These are phyloP conservation scores for Hypena proboscidalis DNA, from an alignment of 2,888 invertebrate genomes.

Conservation along the genomic window DNA sequence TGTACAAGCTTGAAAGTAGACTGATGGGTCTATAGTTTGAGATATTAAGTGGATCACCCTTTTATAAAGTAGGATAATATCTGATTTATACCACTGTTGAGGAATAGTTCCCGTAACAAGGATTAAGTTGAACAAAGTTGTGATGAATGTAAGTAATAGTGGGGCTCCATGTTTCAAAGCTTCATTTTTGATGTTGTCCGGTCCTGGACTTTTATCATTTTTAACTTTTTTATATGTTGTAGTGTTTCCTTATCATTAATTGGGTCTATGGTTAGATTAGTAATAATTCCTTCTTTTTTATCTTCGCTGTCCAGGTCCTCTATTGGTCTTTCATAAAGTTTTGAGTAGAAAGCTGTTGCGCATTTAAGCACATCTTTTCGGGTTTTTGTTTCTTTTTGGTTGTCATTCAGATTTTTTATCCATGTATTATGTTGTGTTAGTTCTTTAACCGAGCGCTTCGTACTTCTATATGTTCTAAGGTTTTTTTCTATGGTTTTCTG, in stretches of 20 bases:
- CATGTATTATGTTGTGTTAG: constrained; percentile 6
- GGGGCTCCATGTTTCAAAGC: background rate
- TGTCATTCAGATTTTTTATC: constrained; percentile 8
- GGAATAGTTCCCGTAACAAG: constrained; percentile 3
- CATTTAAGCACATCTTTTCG: constrained; percentile 8
- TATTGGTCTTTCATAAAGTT: background rate
- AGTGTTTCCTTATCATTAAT: background rate
- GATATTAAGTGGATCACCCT: no score
- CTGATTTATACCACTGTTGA: constrained; percentile 11
- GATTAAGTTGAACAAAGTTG: background rate
- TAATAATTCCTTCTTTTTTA: background rate
- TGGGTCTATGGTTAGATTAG: background rate
- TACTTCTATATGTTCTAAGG: constrained; percentile 7
- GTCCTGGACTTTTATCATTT: constrained; percentile 11
- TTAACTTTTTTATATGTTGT: constrained; percentile 6
- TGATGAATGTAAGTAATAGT: background rate
- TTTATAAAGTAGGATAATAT: no score
- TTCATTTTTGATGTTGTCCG: constrained; percentile 11
- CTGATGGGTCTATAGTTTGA: no score
- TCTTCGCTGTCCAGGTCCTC: background rate
- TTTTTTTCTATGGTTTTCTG: constrained; percentile 5
- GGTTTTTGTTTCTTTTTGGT: constrained; percentile 3
- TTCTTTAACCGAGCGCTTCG: constrained; percentile 13
- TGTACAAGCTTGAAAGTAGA: no score
- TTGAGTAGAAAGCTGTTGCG: constrained; percentile 10